Conservation (phyloP, 2,888 invertebrate species). For the Koerneria pararmatus region DNA sequence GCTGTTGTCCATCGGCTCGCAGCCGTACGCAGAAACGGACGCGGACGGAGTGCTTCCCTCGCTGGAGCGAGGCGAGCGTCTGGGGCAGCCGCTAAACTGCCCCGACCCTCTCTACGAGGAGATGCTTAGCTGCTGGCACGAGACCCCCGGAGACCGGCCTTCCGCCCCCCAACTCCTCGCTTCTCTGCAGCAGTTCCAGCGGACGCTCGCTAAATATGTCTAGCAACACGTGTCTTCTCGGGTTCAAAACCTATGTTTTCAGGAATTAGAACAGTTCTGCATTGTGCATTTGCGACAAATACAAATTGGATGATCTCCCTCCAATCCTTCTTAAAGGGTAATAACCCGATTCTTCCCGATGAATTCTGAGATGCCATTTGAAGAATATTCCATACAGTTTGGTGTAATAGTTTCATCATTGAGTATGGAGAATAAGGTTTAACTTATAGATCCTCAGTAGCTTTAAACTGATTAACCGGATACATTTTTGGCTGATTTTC, state of each 20-base stretch:
- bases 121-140: slow-evolving; percentile 53
- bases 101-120: slow-evolving; percentile 80
- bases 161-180: slow-evolving; percentile 44
- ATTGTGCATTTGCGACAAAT: slow-evolving; percentile 16
- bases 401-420: too few relatives aligned
- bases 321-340: too few relatives aligned
- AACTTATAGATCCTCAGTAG: too few relatives aligned
- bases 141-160: slow-evolving; percentile 45
- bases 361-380: too few relatives aligned
- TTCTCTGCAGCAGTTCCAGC: slow-evolving; percentile 48
- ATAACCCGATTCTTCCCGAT: too few relatives aligned
- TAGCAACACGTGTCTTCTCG: too few relatives aligned
- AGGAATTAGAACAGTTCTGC: too few relatives aligned
- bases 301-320: background rate
- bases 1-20: slow-evolving; percentile 85
- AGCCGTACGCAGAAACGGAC: slow-evolving; percentile 90
- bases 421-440: too few relatives aligned
- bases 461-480: too few relatives aligned
- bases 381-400: too few relatives aligned
- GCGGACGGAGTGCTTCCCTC: slow-evolving; percentile 82
- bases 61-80: slow-evolving; percentile 83
- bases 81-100: slow-evolving; percentile 94
- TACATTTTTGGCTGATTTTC: too few relatives aligned
- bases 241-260: too few relatives aligned
- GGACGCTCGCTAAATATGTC: slow-evolving; percentile 51